These are phyloP conservation scores for Pygoscelis antarcticus DNA, from an alignment of 2,113 vertebrate genomes.

Conservation along the genomic window DNA sequence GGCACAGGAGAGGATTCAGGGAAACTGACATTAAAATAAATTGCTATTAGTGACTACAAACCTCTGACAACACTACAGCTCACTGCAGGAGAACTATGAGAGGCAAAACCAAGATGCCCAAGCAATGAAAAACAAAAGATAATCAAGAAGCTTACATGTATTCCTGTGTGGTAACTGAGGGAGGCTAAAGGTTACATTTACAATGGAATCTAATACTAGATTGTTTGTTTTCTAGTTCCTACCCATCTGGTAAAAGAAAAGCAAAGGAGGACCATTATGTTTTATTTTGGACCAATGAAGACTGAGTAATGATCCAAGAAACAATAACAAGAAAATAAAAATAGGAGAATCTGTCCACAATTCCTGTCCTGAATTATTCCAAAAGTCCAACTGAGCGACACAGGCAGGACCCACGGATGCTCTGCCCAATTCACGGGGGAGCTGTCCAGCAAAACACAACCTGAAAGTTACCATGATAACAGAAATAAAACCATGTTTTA, in stretches of 20 bases:
- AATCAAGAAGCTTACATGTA: neutral
- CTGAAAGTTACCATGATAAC: neutral
- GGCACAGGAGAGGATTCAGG: neutral
- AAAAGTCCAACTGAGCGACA: neutral
- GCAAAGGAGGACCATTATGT: neutral
- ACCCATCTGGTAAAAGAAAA: neutral
- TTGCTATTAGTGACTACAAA: neutral
- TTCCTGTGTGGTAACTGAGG: neutral
- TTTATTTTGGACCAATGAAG: neutral
- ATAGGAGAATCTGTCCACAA: neutral
- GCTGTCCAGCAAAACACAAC: conserved; percentile 23
- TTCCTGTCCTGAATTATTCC: neutral
- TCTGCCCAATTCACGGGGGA: neutral
- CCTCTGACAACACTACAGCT: neutral
- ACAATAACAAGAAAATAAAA: neutral
- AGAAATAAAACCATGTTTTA: neutral
- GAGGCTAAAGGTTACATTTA: neutral
- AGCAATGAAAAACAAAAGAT: neutral
- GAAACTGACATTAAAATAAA: neutral
- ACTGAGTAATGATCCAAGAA: neutral
- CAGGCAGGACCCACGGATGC: neutral
- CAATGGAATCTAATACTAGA: neutral
- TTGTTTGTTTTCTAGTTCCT: neutral
- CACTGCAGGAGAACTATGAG: neutral
- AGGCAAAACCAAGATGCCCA: neutral